These are phyloP conservation scores for Halotydeus destructor DNA, from an alignment of 1,140 invertebrate species.

Conservation along the genomic window DNA sequence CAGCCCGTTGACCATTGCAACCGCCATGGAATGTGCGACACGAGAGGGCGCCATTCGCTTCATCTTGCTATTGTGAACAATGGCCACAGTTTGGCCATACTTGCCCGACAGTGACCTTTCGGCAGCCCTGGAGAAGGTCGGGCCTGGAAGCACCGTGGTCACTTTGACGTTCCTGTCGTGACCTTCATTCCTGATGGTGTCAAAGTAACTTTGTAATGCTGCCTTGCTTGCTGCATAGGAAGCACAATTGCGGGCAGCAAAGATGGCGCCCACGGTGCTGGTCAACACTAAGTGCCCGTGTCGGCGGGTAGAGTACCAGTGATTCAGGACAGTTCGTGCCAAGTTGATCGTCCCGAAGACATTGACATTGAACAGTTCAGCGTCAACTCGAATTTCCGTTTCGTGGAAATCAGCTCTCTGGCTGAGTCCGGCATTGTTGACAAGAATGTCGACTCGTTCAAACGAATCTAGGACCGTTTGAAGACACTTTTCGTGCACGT, in stretches of 20 bases:
- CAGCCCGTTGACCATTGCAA: slow-evolving; percentile 51
- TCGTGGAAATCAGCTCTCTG: slow-evolving; percentile 54
- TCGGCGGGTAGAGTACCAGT: slow-evolving; percentile 33
- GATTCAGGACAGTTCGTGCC: slow-evolving; percentile 38
- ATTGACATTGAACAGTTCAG: slow-evolving; percentile 55
- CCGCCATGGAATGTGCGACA: slow-evolving; percentile 44
- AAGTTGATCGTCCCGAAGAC: slow-evolving; percentile 52
- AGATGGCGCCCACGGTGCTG: slow-evolving; percentile 43
- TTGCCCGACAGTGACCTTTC: slow-evolving; percentile 42
- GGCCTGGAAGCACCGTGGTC: slow-evolving; percentile 51
- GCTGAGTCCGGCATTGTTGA: slow-evolving; percentile 59
- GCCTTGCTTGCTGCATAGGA: slow-evolving; percentile 58
- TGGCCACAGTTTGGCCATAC: slow-evolving; percentile 20
- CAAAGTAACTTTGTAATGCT: slow-evolving; percentile 37
- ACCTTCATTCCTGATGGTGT: slow-evolving; percentile 7
- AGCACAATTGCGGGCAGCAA: slow-evolving; percentile 42
- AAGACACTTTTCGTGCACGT: slow-evolving; percentile 38
- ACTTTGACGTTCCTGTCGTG: slow-evolving; percentile 34
- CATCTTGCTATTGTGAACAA: slow-evolving; percentile 1
- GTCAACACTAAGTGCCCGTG: slow-evolving; percentile 46
- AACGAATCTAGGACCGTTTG: slow-evolving; percentile 45
- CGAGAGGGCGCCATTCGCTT: slow-evolving; percentile 41
- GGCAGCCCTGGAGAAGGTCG: slow-evolving; percentile 47
- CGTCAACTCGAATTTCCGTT: slow-evolving; percentile 50
- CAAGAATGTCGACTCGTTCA: slow-evolving; percentile 48